Evolutionary conservation across 2,113 vertebrate species (phyloP).

Genomic region (Calyptommatus sinebrachiatus): DNA sequence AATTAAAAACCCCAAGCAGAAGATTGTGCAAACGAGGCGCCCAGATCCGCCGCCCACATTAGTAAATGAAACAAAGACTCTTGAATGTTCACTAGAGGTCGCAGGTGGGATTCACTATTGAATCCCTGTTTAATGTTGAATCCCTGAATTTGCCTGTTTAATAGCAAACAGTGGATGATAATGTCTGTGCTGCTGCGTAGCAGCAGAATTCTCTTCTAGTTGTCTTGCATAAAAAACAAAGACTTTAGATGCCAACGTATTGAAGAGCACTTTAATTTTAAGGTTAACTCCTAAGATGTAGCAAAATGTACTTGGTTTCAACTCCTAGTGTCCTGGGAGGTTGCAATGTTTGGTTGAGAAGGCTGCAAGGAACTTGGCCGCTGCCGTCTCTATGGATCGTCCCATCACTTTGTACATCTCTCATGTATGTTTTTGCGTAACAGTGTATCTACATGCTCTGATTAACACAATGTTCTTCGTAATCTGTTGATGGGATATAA

Average conservation of each 20-base stretch:
- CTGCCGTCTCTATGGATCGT: constrained; percentile 39
- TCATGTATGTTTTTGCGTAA: constrained; percentile 44
- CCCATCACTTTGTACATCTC: constrained; percentile 39
- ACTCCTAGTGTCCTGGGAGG: constrained; percentile 51
- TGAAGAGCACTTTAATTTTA: constrained; percentile 68
- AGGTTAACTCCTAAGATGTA: constrained; percentile 52
- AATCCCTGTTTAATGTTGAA: too few relatives aligned
- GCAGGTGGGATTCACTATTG: constrained; percentile 40
- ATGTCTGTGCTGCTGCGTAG: constrained; percentile 55
- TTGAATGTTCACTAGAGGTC: constrained; percentile 57
- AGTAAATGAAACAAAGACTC: constrained; percentile 68
- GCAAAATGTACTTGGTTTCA: constrained; percentile 63
- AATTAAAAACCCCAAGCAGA: constrained; percentile 79
- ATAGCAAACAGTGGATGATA: not conserved
- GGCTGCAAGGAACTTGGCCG: constrained; percentile 31
- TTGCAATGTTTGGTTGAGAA: constrained; percentile 34
- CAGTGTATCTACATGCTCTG: constrained; percentile 22
- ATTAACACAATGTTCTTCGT: constrained; percentile 43
- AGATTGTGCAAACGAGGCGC: constrained; percentile 91
- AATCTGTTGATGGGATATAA: constrained; percentile 22
- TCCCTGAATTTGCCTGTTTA: too few relatives aligned
- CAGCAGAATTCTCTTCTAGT: constrained; percentile 49
- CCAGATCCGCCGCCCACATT: constrained; percentile 78
- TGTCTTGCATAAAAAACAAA: constrained; percentile 49
- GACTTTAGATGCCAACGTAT: constrained; percentile 55